These are phyloP conservation scores for Aphrophora alni DNA, from an alignment of 2,888 invertebrate genomes.

Conservation along the genomic window DNA sequence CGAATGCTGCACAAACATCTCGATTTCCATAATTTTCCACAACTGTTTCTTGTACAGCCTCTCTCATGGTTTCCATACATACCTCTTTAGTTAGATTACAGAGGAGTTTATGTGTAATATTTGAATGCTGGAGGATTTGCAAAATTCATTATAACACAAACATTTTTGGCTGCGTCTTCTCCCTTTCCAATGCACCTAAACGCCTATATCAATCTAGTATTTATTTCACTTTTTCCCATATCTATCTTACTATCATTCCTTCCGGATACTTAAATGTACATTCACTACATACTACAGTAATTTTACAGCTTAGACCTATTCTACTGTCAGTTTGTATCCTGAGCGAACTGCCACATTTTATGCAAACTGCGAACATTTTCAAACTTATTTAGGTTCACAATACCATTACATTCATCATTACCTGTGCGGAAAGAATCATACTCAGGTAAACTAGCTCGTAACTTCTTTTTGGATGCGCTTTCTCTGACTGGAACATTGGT, in stretches of 20 bases:
- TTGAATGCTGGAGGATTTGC: no score
- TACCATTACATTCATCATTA: conserved; percentile 21
- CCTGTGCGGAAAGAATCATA: conserved; percentile 20
- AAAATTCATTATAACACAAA: not conserved
- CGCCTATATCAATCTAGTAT: conserved; percentile 4
- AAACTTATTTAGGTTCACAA: conserved; percentile 1
- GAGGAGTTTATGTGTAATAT: no score
- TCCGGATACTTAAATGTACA: conserved; percentile 24
- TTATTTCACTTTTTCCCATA: conserved; percentile 3
- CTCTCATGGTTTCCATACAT: no score
- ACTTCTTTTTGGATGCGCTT: conserved; percentile 20
- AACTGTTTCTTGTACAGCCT: no score
- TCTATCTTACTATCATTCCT: conserved; percentile 12
- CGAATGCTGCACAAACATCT: conserved; percentile 16
- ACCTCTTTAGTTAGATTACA: no score
- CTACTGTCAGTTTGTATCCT: not conserved
- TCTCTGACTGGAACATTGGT: conserved; percentile 23
- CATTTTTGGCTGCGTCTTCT: not conserved
- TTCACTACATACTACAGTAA: conserved; percentile 14
- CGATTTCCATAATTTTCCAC: no score
- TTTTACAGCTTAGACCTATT: conserved; percentile 17
- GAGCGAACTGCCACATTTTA: not conserved
- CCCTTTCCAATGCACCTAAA: conserved; percentile 5
- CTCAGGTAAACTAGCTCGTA: conserved; percentile 22
- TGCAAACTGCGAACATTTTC: not conserved